These are phyloP conservation scores for Pyrgus malvae DNA, from an alignment of 2,888 invertebrate species.

Conservation along the genomic window DNA sequence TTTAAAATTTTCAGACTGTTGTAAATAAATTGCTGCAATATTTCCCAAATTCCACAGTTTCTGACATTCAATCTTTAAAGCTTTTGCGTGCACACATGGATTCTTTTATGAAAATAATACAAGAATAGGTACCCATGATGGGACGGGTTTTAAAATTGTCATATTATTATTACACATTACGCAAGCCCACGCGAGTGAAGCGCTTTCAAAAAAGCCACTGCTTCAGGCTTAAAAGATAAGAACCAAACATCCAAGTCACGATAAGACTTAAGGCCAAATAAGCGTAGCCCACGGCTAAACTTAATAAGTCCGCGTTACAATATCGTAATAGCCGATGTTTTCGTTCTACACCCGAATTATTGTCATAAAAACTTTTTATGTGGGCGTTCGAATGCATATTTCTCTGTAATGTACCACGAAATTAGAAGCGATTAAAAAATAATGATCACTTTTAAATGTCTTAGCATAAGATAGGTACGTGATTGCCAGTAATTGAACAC, in stretches of 20 bases:
- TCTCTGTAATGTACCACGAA: constrained; percentile 33
- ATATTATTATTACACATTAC: not conserved
- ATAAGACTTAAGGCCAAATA: constrained; percentile 46
- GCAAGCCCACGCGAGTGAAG: not conserved
- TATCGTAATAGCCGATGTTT: constrained; percentile 47
- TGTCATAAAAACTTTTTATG: constrained; percentile 43
- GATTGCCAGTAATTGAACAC: not conserved
- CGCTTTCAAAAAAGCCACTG: constrained; percentile 20
- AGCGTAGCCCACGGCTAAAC: constrained; percentile 45
- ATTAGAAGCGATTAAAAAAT: constrained; percentile 23
- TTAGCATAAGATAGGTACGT: constrained; percentile 1
- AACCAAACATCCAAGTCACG: constrained; percentile 45
- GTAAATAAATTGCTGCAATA: no score
- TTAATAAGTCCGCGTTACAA: constrained; percentile 51
- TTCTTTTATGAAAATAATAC: no score
- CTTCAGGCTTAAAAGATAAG: constrained; percentile 42
- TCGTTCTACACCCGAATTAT: constrained; percentile 45
- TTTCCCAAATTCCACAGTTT: no score
- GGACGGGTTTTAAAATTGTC: not conserved
- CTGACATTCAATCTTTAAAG: no score
- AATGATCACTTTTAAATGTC: not conserved
- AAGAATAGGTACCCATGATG: no score
- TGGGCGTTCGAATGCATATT: constrained; percentile 47
- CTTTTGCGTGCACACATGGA: no score
- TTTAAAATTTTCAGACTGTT: no score